These are phyloP conservation scores for Toxostoma redivivum DNA, from an alignment of 2,113 vertebrate genomes.

Conservation along the genomic window DNA sequence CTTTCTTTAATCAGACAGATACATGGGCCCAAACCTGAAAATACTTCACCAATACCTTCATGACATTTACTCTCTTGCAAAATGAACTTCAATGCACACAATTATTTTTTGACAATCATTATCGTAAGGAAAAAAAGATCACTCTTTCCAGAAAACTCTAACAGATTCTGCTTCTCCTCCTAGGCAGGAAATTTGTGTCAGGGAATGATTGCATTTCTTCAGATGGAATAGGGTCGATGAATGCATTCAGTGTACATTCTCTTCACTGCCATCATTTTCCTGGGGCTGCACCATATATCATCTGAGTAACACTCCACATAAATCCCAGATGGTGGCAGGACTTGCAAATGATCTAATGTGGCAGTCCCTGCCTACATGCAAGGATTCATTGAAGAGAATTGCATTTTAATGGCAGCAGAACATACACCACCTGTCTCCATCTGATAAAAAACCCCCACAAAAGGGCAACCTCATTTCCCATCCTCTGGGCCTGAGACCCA, in stretches of 20 bases:
- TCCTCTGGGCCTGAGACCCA: background rate
- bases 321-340: background rate
- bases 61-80: background rate
- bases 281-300: background rate
- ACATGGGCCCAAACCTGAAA: background rate
- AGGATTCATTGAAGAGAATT: background rate
- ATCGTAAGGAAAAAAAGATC: background rate
- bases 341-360: background rate
- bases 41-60: background rate
- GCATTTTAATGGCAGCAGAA: background rate
- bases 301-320: background rate
- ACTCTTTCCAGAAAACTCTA: background rate
- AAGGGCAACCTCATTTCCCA: background rate
- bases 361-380: background rate
- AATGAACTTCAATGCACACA: background rate
- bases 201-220: background rate
- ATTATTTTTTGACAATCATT: background rate
- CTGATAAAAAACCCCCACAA: background rate
- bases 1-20: conserved; percentile 16
- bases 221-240: background rate
- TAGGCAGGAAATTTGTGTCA: background rate
- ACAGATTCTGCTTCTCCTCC: background rate
- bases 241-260: background rate
- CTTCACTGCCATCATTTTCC: conserved; percentile 1
- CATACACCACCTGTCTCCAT: background rate